These are phyloP conservation scores for Arenicola marina DNA, from an alignment of 2,888 invertebrate genomes.

Conservation along the genomic window DNA sequence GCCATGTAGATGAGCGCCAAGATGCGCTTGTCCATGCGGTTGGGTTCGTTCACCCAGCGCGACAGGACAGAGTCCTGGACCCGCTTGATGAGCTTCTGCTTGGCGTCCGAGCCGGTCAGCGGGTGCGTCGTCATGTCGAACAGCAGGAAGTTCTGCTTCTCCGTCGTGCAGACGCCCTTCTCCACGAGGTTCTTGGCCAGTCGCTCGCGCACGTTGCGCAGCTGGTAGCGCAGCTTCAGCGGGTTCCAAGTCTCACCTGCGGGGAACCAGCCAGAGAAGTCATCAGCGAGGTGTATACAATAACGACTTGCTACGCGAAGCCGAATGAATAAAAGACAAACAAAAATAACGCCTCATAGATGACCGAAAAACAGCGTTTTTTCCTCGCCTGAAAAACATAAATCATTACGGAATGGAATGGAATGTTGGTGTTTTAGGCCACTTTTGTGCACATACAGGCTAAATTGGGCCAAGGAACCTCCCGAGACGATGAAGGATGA, in stretches of 20 bases:
- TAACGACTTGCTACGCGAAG: no score
- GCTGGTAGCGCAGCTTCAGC: conserved; percentile 93
- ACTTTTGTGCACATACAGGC: no score
- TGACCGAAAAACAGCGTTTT: no score
- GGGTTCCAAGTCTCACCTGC: conserved; percentile 99
- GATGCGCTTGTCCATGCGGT: conserved; percentile 94
- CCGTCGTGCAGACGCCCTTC: conserved; percentile 97
- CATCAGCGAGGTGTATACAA: no score
- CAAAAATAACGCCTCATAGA: no score
- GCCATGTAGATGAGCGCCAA: conserved; percentile 92
- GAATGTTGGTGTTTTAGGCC: no score
- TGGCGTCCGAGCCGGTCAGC: conserved; percentile 90
- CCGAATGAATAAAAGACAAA: no score
- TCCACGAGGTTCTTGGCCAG: conserved; percentile 99
- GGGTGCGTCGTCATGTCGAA: conserved; percentile 99
- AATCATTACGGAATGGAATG: no score
- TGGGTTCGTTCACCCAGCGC: conserved; percentile 94
- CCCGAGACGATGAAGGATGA: no score
- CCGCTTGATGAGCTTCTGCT: conserved; percentile 89
- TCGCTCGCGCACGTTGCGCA: conserved; percentile 98
- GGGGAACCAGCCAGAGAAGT: conserved; percentile 23
- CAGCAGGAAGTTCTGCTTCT: conserved; percentile 98
- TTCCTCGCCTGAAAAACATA: no score
- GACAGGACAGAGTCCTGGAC: conserved; percentile 94
- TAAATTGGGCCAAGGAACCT: no score